Evolutionary conservation across 2,888 invertebrate species (phyloP), one percentile per base, ranked within the genome.

Genomic region (Drosophila borborema): DNA sequence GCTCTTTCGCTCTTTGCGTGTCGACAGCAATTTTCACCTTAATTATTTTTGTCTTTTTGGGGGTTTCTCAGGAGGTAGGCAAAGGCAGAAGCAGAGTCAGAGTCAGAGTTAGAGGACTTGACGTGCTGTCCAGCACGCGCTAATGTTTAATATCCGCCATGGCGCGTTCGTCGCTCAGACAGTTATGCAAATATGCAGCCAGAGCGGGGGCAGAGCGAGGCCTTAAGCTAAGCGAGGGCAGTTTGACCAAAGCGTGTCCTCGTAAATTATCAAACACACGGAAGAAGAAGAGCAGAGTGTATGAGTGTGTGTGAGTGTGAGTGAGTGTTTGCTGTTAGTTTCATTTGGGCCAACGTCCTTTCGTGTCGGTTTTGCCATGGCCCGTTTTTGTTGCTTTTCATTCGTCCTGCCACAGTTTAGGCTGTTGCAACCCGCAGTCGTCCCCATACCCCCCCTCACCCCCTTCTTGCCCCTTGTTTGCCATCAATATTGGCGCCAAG

Each of bases 171-270:
- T 7, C 46, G 23, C 23, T 16, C 46, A 46, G 46, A 46, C 90
- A 84, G 87, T 82, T 92, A 91, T 92, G 91, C 89, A 92, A 91
- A 91, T 91, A 91, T 86, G 74, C 72, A 76, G 28, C 2, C 28
- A 31, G 48, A 0, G 78, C 78, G 74, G 31, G 23, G 20, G 46
- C 10, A 3, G 12, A 12, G 46, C 23, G 46, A n/a, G 23, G 20
- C 34, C 23, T 16, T 28, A 28, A 34, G 14, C 34, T 12, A 45
- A 43, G 65, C 77, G 80, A 77, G 80, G 75, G 76, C 79, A 55
- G 74, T 63, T 79, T 62, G 75, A 75, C 63, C 72, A 61, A 68
- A 81, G 89, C 74, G 89, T 88, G 89, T 74, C 86, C 90, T 85
- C 85, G 85, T 85, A 85, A 85, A 85, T 85, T 85, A 85, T 88